A percentile compares a stretch with the other conserved stretches of the same genome.
Evolutionary conservation across 2,797 vertebrate genomes (phyloP).

Genomic region (Schizopygopsis pylzovi): DNA sequence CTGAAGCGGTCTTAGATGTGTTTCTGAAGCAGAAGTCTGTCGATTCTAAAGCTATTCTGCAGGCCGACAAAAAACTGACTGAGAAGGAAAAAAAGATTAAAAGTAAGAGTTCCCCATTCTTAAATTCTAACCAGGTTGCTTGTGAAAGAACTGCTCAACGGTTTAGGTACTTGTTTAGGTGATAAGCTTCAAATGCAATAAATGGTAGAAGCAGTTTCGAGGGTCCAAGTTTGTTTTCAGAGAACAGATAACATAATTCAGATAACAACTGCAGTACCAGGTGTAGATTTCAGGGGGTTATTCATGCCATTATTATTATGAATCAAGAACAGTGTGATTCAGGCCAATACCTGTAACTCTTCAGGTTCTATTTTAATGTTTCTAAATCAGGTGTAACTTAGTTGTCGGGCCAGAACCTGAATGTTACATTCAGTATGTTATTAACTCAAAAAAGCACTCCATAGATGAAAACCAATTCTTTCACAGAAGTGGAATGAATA

Average conservation of each 20-base stretch:
- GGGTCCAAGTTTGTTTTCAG: background rate
- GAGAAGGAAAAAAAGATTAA: constrained; percentile 58
- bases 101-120: constrained; percentile 30
- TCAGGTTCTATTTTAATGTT: background rate
- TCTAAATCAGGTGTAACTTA: background rate
- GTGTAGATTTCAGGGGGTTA: background rate
- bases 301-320: background rate
- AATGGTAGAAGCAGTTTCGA: background rate
- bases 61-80: constrained; percentile 58
- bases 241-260: no score
- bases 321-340: background rate
- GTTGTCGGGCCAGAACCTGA: background rate
- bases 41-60: constrained; percentile 59
- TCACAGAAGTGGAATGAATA: background rate
- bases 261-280: no score
- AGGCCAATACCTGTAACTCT: background rate
- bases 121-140: background rate
- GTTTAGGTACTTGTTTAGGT: background rate
- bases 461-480: background rate
- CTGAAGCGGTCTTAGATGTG: constrained; percentile 56
- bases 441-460: background rate
- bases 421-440: background rate
- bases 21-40: constrained; percentile 57
- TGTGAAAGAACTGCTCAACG: background rate
- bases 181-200: no score